Conservation (phyloP, 2,888 invertebrate species). For the Lucinisca nassula region DNA sequence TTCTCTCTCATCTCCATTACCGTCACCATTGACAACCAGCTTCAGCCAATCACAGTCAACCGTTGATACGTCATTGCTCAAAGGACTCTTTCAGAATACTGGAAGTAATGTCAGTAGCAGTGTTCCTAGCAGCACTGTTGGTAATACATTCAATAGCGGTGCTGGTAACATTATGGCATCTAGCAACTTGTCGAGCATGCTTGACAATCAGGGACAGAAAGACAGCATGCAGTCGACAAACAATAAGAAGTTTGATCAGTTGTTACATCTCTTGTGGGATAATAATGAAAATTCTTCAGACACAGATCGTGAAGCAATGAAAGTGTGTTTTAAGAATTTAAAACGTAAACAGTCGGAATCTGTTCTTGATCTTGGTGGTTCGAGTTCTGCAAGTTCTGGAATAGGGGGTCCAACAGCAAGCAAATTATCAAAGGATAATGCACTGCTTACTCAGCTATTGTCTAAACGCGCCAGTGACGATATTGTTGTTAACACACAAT, state of each 20-base stretch:
- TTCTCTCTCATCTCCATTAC: constrained; percentile 67
- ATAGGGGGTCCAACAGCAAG: constrained; percentile 46
- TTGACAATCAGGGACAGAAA: constrained; percentile 12
- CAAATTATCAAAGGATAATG: constrained; percentile 81
- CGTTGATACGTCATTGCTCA: constrained; percentile 49
- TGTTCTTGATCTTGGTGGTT: constrained; percentile 77
- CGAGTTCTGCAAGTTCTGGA: constrained; percentile 19
- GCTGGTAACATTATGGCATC: not conserved
- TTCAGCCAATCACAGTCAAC: constrained; percentile 48
- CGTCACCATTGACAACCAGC: constrained; percentile 57
- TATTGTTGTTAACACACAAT: constrained; percentile 81
- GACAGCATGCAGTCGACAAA: constrained; percentile 4
- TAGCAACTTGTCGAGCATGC: not conserved
- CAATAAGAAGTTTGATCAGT: constrained; percentile 69
- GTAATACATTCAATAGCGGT: not conserved
- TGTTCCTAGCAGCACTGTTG: not conserved
- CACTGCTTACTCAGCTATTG: constrained; percentile 84
- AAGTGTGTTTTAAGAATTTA: constrained; percentile 60
- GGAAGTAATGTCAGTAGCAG: not conserved
- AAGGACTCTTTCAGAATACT: constrained; percentile 40
- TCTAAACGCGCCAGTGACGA: constrained; percentile 80
- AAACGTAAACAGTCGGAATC: constrained; percentile 77
- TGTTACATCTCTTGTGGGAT: constrained; percentile 81
- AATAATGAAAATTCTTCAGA: constrained; percentile 69
- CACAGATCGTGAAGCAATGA: constrained; percentile 57